Evolutionary conservation across 1,140 invertebrate genomes (phyloP).

Genomic region (Laodelphax striatellus): DNA sequence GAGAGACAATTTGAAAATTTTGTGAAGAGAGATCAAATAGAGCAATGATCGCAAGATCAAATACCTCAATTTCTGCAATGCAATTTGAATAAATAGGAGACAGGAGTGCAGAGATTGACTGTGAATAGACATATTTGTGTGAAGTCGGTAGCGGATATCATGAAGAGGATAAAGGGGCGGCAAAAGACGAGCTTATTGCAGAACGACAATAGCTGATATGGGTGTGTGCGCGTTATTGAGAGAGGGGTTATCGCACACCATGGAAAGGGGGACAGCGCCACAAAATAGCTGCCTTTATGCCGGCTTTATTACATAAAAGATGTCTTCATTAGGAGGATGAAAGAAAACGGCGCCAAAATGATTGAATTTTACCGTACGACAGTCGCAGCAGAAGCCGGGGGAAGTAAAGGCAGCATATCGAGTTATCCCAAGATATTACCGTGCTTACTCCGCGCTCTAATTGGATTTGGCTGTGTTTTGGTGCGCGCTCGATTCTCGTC

Average conservation of each 20-base stretch:
- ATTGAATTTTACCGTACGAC: not conserved
- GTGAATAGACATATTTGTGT: too few relatives aligned
- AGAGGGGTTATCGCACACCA: not conserved
- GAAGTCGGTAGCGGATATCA: too few relatives aligned
- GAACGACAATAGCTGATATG: too few relatives aligned
- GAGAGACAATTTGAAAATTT: too few relatives aligned
- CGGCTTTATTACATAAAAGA: slow-evolving; percentile 1
- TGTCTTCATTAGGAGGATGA: slow-evolving; percentile 1
- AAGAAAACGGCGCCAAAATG: slow-evolving; percentile 3
- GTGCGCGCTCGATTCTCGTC: not conserved
- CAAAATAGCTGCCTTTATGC: slow-evolving; percentile 3
- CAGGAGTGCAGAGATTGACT: too few relatives aligned
- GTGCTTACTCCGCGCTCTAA: not conserved
- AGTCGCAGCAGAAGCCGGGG: not conserved
- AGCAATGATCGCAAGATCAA: too few relatives aligned
- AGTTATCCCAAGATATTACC: not conserved
- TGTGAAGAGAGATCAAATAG: too few relatives aligned
- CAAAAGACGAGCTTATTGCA: too few relatives aligned
- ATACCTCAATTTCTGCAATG: too few relatives aligned
- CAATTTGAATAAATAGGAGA: too few relatives aligned
- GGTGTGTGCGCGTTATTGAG: not conserved
- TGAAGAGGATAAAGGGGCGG: too few relatives aligned
- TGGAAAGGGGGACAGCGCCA: not conserved
- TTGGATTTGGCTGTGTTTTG: not conserved
- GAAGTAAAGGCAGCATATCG: not conserved